These are phyloP conservation scores for Endomychus coccineus DNA, from an alignment of 2,888 invertebrate species.

Conservation along the genomic window DNA sequence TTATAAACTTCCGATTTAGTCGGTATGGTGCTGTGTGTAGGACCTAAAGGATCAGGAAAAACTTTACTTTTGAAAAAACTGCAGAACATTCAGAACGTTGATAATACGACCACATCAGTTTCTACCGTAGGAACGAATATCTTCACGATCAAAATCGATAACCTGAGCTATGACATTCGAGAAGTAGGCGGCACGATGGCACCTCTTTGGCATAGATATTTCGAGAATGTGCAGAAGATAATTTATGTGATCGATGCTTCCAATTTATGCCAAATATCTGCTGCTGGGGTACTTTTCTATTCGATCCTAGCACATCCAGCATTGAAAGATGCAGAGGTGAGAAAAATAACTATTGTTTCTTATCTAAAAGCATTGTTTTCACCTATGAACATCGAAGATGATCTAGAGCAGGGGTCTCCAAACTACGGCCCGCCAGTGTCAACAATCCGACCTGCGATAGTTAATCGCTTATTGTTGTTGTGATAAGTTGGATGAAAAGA, in stretches of 20 bases:
- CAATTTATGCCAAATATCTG: slow-evolving; percentile 79
- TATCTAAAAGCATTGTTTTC: no score
- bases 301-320: slow-evolving; percentile 67
- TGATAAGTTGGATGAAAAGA: no score
- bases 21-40: slow-evolving; percentile 64
- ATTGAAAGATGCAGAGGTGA: slow-evolving; percentile 58
- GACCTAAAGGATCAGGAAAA: slow-evolving; percentile 75
- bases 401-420: no score
- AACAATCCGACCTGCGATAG: no score
- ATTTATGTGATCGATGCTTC: slow-evolving; percentile 79
- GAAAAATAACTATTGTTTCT: no score
- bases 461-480: no score
- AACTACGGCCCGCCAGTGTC: no score
- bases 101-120: slow-evolving; percentile 70
- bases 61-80: slow-evolving; percentile 68
- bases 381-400: no score
- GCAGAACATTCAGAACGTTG: slow-evolving; percentile 61
- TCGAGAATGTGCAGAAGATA: slow-evolving; percentile 57
- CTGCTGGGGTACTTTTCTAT: slow-evolving; percentile 73
- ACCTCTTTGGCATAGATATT: slow-evolving; percentile 73
- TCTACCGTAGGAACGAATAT: slow-evolving; percentile 76
- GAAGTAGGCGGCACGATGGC: slow-evolving; percentile 80
- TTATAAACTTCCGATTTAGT: no score
- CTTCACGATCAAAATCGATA: slow-evolving; percentile 51
- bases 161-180: slow-evolving; percentile 43